A percentile compares a stretch with the other conserved stretches of the same genome.
Evolutionary conservation across 2,113 vertebrate species (phyloP).

Genomic region (Shinisaurus crocodilurus): DNA sequence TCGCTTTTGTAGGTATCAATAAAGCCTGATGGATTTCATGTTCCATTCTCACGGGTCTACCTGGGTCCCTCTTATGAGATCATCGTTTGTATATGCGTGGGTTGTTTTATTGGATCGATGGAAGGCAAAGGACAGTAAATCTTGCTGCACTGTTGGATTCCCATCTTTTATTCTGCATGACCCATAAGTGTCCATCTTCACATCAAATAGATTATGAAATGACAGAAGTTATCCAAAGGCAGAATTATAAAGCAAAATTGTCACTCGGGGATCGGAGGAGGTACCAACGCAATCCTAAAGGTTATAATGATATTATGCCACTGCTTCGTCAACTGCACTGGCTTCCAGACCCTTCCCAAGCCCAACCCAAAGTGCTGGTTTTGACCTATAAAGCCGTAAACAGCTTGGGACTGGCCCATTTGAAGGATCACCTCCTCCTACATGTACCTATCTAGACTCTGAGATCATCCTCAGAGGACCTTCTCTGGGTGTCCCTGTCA

Average conservation of each 20-base stretch:
- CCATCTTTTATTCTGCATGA: constrained; percentile 67
- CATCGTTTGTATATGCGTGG: constrained; percentile 70
- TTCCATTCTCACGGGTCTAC: constrained; percentile 59
- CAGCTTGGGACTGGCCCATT: no score
- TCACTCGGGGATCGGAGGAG: constrained; percentile 6
- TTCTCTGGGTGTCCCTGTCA: background rate
- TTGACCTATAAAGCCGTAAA: background rate
- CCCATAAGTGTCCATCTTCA: constrained; percentile 64
- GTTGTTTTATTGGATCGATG: constrained; percentile 70
- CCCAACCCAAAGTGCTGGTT: background rate
- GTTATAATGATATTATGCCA: background rate
- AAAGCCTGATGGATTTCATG: constrained; percentile 69
- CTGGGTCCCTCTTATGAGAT: constrained; percentile 56
- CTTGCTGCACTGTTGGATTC: constrained; percentile 63
- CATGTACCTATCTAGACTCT: background rate
- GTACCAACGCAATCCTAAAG: constrained; percentile 27
- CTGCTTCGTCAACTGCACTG: background rate
- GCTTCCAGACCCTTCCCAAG: background rate
- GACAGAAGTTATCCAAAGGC: constrained; percentile 68
- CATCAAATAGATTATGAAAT: constrained; percentile 70
- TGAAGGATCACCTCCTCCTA: constrained; percentile 26
- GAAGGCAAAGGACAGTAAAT: constrained; percentile 70
- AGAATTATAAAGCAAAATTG: constrained; percentile 59
- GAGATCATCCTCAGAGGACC: background rate
- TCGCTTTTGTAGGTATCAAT: constrained; percentile 59